Percentiles rank a stretch among this genome's conserved stretches.
phyloP scores from a whole-genome alignment of 2,888 invertebrate genomes.

The Nysson spinosus region DNA sequence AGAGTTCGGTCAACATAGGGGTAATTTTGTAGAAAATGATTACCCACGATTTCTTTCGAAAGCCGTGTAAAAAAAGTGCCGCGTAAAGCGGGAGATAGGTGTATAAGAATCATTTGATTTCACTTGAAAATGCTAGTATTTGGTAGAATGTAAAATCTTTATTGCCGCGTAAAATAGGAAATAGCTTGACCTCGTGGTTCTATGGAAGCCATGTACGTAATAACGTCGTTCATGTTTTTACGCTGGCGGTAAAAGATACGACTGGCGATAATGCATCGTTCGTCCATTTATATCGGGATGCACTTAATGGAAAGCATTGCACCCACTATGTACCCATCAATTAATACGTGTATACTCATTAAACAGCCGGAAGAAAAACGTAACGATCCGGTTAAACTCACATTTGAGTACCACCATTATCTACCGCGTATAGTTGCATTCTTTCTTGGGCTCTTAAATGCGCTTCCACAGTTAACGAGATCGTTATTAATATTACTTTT shows the following conservation, averaged over 20 bases:
- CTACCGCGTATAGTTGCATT: background rate
- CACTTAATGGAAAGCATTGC: conserved; percentile 53
- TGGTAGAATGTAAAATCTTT: too few relatives aligned
- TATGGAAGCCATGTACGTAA: background rate
- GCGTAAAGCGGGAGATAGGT: too few relatives aligned
- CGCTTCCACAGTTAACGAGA: background rate
- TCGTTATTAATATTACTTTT: too few relatives aligned
- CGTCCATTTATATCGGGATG: conserved; percentile 36
- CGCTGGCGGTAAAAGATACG: conserved; percentile 32
- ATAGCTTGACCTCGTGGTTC: background rate
- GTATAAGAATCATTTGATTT: too few relatives aligned
- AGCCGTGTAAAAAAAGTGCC: too few relatives aligned
- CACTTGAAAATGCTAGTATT: too few relatives aligned
- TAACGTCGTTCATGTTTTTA: conserved; percentile 26
- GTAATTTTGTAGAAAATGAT: too few relatives aligned
- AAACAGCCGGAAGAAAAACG: conserved; percentile 40
- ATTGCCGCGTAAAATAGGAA: too few relatives aligned
- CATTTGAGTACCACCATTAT: conserved; percentile 11
- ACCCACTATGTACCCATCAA: conserved; percentile 54
- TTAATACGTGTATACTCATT: conserved; percentile 55
- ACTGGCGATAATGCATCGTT: conserved; percentile 32
- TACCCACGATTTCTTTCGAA: too few relatives aligned
- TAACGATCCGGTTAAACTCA: conserved; percentile 14
- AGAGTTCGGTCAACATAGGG: too few relatives aligned
- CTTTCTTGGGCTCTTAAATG: conserved; percentile 12